Conservation (phyloP, 2,113 vertebrate genomes). For the Lagopus leucura region DNA sequence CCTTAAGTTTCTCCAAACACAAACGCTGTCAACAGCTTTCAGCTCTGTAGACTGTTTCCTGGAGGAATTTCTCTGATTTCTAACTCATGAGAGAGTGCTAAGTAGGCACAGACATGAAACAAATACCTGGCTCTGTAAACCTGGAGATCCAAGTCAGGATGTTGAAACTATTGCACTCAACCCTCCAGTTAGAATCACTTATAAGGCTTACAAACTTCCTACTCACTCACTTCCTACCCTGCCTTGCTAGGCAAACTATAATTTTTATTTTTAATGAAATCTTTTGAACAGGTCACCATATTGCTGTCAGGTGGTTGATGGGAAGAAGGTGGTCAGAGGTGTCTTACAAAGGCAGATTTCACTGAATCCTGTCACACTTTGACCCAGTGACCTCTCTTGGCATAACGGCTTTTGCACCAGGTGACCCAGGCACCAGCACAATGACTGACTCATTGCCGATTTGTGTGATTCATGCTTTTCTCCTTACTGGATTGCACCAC, state of each 20-base stretch:
- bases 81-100: neutral
- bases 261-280: conserved; percentile 45
- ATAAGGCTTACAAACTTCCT: conserved; percentile 34
- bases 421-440: neutral
- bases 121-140: neutral
- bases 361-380: neutral
- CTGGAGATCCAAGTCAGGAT: neutral
- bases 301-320: neutral
- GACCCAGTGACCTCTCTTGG: conserved; percentile 17
- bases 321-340: neutral
- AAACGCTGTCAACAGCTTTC: neutral
- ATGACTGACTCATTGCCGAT: conserved; percentile 13
- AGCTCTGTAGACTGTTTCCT: neutral
- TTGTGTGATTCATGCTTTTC: neutral
- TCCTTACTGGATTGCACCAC: conserved; percentile 10
- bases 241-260: neutral
- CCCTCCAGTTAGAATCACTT: conserved; percentile 14
- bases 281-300: neutral
- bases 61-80: neutral
- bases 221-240: conserved; percentile 34
- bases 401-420: conserved; percentile 4
- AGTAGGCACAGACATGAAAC: neutral
- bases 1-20: neutral
- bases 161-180: neutral
- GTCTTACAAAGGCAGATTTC: conserved; percentile 2